Conservation (phyloP, 2,113 vertebrate genomes). For the Burhinus oedicnemus region DNA sequence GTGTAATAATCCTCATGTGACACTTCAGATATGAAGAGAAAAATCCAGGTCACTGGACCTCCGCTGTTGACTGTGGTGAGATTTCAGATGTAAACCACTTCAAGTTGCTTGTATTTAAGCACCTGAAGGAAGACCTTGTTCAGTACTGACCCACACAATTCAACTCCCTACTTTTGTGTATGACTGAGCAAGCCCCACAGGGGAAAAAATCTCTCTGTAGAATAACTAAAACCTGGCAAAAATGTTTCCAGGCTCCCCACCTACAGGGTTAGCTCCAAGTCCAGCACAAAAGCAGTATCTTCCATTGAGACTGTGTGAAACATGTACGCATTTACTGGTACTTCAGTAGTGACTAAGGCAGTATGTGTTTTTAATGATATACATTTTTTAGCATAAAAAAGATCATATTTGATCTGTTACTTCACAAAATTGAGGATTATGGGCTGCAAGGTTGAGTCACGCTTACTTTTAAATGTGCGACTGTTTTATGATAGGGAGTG, state of each 20-base stretch:
- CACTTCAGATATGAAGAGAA: not conserved
- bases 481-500: not conserved
- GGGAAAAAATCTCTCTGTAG: not conserved
- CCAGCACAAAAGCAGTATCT: not conserved
- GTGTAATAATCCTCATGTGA: not conserved
- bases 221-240: not conserved
- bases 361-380: not conserved
- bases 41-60: not conserved
- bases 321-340: not conserved
- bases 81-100: not conserved
- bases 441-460: not conserved
- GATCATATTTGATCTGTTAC: not conserved
- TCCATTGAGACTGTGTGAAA: not conserved
- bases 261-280: not conserved
- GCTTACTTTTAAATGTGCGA: not conserved
- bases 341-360: not conserved
- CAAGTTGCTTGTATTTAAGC: not conserved
- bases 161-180: not conserved
- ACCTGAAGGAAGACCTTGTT: not conserved
- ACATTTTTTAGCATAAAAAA: not conserved
- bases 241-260: not conserved
- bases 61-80: not conserved
- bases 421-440: not conserved
- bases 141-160: not conserved
- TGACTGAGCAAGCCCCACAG: not conserved